phyloP scores from a whole-genome alignment of 2,888 invertebrate genomes.

The Acanthopleura granulata region DNA sequence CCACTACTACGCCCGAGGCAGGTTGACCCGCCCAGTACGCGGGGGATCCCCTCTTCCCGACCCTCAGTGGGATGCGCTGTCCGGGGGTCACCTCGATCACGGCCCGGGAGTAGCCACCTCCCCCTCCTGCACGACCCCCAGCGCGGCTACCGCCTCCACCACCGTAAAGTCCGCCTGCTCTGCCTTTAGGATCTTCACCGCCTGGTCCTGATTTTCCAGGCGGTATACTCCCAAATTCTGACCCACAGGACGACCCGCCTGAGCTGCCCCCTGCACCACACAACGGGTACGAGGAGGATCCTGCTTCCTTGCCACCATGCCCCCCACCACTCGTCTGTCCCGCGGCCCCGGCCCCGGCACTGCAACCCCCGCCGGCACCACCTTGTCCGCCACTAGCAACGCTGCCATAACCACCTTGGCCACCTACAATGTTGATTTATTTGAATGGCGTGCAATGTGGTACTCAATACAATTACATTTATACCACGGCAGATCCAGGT shows the following conservation, averaged over 20 bases:
- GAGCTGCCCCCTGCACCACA: too few species aligned
- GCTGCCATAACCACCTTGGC: neutral
- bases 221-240: neutral
- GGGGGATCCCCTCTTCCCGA: neutral
- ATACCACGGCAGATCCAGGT: too few species aligned
- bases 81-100: neutral
- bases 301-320: neutral
- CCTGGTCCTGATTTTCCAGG: slow-evolving; percentile 7
- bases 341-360: slow-evolving; percentile 6
- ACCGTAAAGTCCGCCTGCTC: slow-evolving; percentile 4
- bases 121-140: slow-evolving; percentile 9
- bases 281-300: neutral
- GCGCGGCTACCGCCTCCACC: slow-evolving; percentile 10
- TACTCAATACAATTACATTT: too few species aligned
- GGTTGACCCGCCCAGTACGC: neutral
- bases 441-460: too few species aligned
- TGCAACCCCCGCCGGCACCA: slow-evolving; percentile 4
- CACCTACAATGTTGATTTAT: too few species aligned
- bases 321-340: slow-evolving; percentile 6
- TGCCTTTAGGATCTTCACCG: neutral
- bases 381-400: slow-evolving; percentile 7
- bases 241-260: neutral
- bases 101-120: neutral
- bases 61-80: neutral
- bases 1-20: neutral